Evolutionary conservation across 2,888 invertebrate genomes (phyloP), one percentile per base, ranked within the genome.

Genomic region (Orchesellides sinensis): DNA sequence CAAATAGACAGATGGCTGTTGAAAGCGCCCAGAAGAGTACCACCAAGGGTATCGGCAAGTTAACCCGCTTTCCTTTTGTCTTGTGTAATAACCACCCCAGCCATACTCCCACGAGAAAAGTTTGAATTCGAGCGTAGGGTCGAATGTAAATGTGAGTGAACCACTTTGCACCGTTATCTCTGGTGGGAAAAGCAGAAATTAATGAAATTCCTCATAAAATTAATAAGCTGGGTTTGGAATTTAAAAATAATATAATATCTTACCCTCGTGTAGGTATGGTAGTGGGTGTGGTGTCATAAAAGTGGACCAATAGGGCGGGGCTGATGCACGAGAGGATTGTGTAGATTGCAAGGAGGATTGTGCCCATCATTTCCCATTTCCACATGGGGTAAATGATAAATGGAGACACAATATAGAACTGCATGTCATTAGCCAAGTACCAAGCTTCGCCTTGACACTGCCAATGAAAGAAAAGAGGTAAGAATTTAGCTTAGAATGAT

Each of bases 271-370:
- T 78, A 8, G 73, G 72, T 17, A 85, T 40, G 0, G 61, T 70
- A 5, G 84, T 74, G 10, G 87, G 86, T 5, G 73, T 47, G 0
- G 69, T 35, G 23, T 84, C 77, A 2, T 79, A 25, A 45, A 45
- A 69, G 27, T 61, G 68, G 5, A 82, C 80, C 1, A 86, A 21
- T 4, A 83, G 49, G 10, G 47, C 69, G 12, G 83, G 86, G 5
- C 49, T 45, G 0, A 63, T 14, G 49, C 63, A 29, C 0, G 87
- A 83, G 0, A 72, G 83, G n/a, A 86, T 27, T 3, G 74, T 73
- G 10, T 68, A 59, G 4, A 85, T 91, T 5, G 92, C 92, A 80
- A 93, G 91, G 2, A 92, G 87, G 8, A 92, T 90, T 79, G 92
- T 91, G 3, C 93, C 92, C 17, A 92, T 89, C 29, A 92, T 90